Percentiles rank a stretch among this genome's conserved stretches.
Evolutionary conservation across 1,140 invertebrate genomes (phyloP).

Genomic region (Drosophila nikananu): DNA sequence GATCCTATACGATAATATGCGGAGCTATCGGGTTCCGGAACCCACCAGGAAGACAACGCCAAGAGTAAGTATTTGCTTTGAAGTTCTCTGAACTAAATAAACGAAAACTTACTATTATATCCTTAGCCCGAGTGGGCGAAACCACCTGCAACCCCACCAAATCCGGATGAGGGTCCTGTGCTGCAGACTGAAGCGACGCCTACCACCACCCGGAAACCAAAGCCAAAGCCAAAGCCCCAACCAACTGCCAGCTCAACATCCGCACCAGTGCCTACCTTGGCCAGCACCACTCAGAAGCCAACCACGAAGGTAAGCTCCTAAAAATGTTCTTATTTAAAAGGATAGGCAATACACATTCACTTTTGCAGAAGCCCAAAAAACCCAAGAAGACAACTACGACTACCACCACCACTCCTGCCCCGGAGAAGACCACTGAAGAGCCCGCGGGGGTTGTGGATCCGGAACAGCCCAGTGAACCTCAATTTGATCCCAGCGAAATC

Average conservation of each 20-base stretch:
- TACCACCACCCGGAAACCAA: conserved; percentile 83
- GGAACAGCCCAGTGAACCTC: conserved; percentile 13
- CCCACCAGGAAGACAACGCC: conserved; percentile 89
- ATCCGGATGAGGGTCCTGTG: conserved; percentile 79
- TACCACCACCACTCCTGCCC: conserved; percentile 50
- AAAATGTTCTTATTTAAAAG: background rate
- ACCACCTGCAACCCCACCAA: conserved; percentile 88
- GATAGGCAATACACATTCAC: background rate
- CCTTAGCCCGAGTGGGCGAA: conserved; percentile 90
- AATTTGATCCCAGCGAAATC: conserved; percentile 80
- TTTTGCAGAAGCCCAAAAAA: conserved; percentile 63
- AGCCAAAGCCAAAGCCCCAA: conserved; percentile 77
- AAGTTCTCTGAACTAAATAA: background rate
- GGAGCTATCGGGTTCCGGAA: conserved; percentile 90
- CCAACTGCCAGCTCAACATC: conserved; percentile 65
- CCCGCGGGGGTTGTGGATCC: conserved; percentile 51
- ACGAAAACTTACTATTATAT: background rate
- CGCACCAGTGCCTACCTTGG: conserved; percentile 43
- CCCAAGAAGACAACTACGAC: conserved; percentile 63
- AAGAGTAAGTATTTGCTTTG: conserved; percentile 86
- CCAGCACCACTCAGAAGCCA: conserved; percentile 65
- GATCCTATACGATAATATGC: conserved; percentile 91
- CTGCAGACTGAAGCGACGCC: conserved; percentile 48
- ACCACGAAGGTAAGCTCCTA: conserved; percentile 62
- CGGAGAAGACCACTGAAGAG: conserved; percentile 51